These are phyloP conservation scores for Mastigias papua DNA, from an alignment of 30 jellyfish, hydroid and myxozoan genomes.

Conservation along the genomic window DNA sequence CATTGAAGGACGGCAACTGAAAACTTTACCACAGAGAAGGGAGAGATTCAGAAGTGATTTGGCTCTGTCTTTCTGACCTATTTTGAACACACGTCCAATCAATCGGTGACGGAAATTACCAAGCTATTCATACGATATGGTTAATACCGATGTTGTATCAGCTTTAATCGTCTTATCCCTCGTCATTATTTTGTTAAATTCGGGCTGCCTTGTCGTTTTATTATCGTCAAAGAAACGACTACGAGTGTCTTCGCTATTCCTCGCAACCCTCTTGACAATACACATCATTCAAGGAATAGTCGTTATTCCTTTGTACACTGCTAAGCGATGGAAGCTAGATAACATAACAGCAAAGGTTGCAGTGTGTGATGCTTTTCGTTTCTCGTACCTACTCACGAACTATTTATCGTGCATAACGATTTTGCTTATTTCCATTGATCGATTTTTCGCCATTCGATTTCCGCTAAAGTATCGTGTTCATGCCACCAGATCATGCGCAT, in stretches of 20 bases:
- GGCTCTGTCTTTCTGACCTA: no score
- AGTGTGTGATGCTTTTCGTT: conserved; percentile 78
- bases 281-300: conserved; percentile 91
- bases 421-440: conserved; percentile 73
- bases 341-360: no score
- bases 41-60: no score
- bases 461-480: conserved; percentile 66
- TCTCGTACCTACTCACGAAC: conserved; percentile 86
- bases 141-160: conserved; percentile 29
- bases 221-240: neutral
- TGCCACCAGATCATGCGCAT: conserved; percentile 57
- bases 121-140: no score
- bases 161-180: conserved; percentile 33
- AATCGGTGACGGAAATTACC: no score
- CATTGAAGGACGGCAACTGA: no score
- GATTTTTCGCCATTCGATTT: conserved; percentile 80
- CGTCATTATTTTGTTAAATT: conserved; percentile 32
- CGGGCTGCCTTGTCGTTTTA: conserved; percentile 48
- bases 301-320: conserved; percentile 89
- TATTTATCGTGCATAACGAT: conserved; percentile 83
- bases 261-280: conserved; percentile 71
- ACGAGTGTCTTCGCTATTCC: conserved; percentile 64
- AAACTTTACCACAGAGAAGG: no score
- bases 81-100: no score
- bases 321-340: conserved; percentile 52